These are phyloP conservation scores for Hydropsyche betteni DNA, from an alignment of 2,888 invertebrate species.

Conservation along the genomic window DNA sequence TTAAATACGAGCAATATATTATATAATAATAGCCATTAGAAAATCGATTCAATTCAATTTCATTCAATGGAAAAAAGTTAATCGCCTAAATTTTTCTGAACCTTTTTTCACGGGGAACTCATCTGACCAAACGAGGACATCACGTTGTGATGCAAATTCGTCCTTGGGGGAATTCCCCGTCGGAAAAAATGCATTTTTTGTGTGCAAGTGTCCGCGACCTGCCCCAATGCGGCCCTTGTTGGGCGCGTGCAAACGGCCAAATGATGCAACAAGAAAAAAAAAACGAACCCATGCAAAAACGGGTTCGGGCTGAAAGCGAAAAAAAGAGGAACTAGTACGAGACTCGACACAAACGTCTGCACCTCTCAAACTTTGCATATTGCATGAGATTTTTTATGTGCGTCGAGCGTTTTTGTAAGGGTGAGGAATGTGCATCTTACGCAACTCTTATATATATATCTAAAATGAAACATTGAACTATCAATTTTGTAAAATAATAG, in stretches of 20 bases:
- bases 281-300: slow-evolving; percentile 34
- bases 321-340: slow-evolving; percentile 34
- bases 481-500: no score
- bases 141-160: no score
- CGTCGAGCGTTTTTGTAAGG: neutral
- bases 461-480: no score
- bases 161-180: no score
- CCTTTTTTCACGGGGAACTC: no score
- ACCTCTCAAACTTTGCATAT: slow-evolving; percentile 1
- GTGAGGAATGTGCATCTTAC: neutral
- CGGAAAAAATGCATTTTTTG: neutral
- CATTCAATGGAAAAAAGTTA: no score
- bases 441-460: no score
- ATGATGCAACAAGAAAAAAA: slow-evolving; percentile 38
- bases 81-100: no score
- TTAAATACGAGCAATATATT: no score
- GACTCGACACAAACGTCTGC: slow-evolving; percentile 9
- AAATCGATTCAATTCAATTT: no score
- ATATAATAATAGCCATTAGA: no score
- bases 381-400: neutral
- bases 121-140: no score
- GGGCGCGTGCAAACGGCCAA: slow-evolving; percentile 36
- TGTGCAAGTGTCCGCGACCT: slow-evolving; percentile 30
- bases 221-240: slow-evolving; percentile 42
- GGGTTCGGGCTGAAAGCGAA: slow-evolving; percentile 36